Evolutionary conservation across 2,113 vertebrate genomes (phyloP).

Genomic region (Embiotoca jacksoni): DNA sequence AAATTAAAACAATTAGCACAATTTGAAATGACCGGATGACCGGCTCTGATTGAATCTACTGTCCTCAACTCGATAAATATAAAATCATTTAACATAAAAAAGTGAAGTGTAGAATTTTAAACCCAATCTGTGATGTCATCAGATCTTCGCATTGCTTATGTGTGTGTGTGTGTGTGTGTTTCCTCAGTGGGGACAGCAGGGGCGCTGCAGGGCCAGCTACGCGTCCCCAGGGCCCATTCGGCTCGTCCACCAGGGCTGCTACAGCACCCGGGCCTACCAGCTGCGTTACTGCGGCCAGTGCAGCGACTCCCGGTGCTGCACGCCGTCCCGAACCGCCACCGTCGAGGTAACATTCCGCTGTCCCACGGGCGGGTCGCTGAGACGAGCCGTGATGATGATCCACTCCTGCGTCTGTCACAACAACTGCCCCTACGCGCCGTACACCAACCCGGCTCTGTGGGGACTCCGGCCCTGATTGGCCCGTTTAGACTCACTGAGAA

Average conservation of each 20-base stretch:
- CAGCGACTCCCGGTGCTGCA: constrained; percentile 82
- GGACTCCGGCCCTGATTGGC: constrained; percentile 51
- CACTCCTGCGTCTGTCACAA: constrained; percentile 83
- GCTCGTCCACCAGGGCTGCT: constrained; percentile 81
- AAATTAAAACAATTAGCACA: too few relatives aligned
- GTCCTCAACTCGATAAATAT: too few relatives aligned
- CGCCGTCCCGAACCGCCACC: constrained; percentile 76
- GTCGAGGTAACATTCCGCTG: constrained; percentile 79
- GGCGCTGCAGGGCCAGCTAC: constrained; percentile 76
- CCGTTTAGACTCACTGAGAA: background rate
- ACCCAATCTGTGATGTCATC: background rate
- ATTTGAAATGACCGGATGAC: too few relatives aligned
- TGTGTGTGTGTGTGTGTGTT: background rate
- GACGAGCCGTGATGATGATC: constrained; percentile 81
- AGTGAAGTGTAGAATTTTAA: too few relatives aligned
- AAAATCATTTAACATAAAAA: too few relatives aligned
- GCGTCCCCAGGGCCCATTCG: constrained; percentile 62
- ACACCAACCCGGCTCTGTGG: constrained; percentile 66
- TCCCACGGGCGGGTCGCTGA: constrained; percentile 58
- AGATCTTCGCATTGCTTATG: background rate
- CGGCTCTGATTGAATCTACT: too few relatives aligned
- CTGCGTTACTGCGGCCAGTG: constrained; percentile 83
- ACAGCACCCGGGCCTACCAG: constrained; percentile 68
- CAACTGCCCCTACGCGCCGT: constrained; percentile 76
- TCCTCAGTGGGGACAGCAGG: constrained; percentile 64